Conservation (phyloP, 2,888 invertebrate genomes). For the Orthosia gracilis region DNA sequence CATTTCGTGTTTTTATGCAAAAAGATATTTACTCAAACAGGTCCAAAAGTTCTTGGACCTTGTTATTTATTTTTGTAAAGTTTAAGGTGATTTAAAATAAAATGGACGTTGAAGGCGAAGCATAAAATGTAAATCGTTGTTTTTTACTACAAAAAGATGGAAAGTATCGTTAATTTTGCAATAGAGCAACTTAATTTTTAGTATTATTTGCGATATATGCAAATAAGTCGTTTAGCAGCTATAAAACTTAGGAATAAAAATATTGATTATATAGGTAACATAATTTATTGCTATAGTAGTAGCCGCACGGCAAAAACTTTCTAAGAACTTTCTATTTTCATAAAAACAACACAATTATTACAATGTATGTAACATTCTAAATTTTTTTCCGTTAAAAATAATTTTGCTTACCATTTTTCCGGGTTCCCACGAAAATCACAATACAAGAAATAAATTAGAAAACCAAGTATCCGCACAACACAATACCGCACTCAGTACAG, state of each 20-base stretch:
- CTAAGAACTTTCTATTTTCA: constrained; percentile 65
- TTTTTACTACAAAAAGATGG: constrained; percentile 23
- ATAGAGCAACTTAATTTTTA: constrained; percentile 21
- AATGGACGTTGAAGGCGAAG: constrained; percentile 33
- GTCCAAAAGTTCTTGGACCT: constrained; percentile 51
- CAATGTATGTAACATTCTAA: neutral
- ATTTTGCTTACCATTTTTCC: constrained; percentile 82
- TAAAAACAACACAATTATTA: constrained; percentile 10
- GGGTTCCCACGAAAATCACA: constrained; percentile 71
- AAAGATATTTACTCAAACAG: constrained; percentile 53
- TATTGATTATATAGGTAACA: neutral
- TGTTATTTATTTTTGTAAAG: constrained; percentile 56
- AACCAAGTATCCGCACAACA: constrained; percentile 72
- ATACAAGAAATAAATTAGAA: constrained; percentile 70
- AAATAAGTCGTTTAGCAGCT: constrained; percentile 33
- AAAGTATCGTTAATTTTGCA: constrained; percentile 25
- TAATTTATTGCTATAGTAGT: constrained; percentile 20
- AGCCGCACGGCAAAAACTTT: constrained; percentile 48
- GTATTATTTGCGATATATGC: constrained; percentile 20
- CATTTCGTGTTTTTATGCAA: constrained; percentile 54
- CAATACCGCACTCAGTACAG: constrained; percentile 66
- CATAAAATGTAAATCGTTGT: constrained; percentile 36
- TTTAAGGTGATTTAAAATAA: constrained; percentile 60
- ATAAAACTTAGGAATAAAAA: constrained; percentile 16
- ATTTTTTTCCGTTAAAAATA: neutral